A percentile compares a stretch with the other conserved stretches of the same genome.
These are phyloP conservation scores for Gymnodraco acuticeps DNA, from an alignment of 2,797 vertebrate species.

Conservation along the genomic window DNA sequence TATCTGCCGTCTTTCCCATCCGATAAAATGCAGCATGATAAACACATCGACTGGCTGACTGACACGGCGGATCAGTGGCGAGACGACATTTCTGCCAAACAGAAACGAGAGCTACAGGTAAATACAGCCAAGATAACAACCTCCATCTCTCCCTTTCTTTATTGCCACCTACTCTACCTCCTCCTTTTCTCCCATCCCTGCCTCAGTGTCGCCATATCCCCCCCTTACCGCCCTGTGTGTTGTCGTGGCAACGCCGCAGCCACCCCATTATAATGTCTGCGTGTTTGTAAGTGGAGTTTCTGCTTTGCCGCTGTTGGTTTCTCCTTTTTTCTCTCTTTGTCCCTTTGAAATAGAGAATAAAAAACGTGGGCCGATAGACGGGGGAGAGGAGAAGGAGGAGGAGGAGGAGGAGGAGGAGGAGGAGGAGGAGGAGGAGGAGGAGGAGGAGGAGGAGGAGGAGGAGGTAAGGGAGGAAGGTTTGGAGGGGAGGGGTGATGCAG, in stretches of 20 bases:
- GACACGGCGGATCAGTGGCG: conserved; percentile 52
- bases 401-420: conserved; percentile 20
- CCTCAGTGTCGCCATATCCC: conserved; percentile 49
- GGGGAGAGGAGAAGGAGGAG: conserved; percentile 30
- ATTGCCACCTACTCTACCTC: conserved; percentile 68
- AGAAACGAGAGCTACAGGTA: conserved; percentile 67
- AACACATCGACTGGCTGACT: conserved; percentile 52
- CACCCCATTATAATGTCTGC: conserved; percentile 79
- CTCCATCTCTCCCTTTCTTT: conserved; percentile 47
- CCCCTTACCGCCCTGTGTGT: conserved; percentile 75
- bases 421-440: conserved; percentile 21
- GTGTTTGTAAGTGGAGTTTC: conserved; percentile 80
- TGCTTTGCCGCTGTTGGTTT: conserved; percentile 72
- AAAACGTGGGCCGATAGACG: conserved; percentile 50
- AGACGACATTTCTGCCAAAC: conserved; percentile 57
- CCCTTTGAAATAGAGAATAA: conserved; percentile 75
- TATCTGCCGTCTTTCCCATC: conserved; percentile 25
- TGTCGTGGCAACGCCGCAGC: conserved; percentile 84
- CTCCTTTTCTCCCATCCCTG: conserved; percentile 47
- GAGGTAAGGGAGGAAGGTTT: conserved; percentile 25
- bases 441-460: conserved; percentile 6
- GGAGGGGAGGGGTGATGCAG: conserved; percentile 7
- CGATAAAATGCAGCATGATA: conserved; percentile 35
- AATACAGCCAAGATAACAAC: conserved; percentile 64
- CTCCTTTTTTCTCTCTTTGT: conserved; percentile 66